Base-by-base conservation (phyloP, 2,888 invertebrate genomes). In the Atethmia centrago region DNA sequence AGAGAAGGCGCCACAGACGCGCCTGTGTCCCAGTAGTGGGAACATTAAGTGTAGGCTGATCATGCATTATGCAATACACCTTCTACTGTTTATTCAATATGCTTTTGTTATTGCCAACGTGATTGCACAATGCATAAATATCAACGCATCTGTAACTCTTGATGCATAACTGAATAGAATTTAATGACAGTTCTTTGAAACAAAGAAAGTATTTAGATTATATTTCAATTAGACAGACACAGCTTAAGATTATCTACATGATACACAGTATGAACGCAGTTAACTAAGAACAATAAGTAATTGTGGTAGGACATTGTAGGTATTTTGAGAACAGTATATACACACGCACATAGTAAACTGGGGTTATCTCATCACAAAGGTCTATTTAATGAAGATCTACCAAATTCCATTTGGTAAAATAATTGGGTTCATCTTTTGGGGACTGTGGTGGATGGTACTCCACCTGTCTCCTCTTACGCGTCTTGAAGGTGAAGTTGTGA, bases 161-260 rank as follows among this genome's bases (percentile, higher is more conserved):
- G 71, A 72, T 77, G 86, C 86, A 70, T 56, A 72, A 72, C 84
- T 84, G 83, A 84, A 77, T 75, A 73, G 66, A 69, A 74, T 83
- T 74, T 84, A 84, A 84, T 75, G 80, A 16, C 53, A 19, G 65
- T 65, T 55, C 61, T 67, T 47, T 65, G 45, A 65, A 75, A 82
- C 79, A 82, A 86, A 77, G 77, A 86, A 84, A 79, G 55, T 68
- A 77, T 74, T 73, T 68, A 77, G 61, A 67, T 79, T 79, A 75
- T 65, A 75, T 76, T 58, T 79, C 71, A 42, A 72, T 77, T 71
- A 71, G 9, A 61, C n/a, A 21, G 16, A 55, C 31, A 25, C 25
- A 36, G 12, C 45, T 21, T 61, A 28, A n/a, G 4, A 31, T 25
- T 49, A 63, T 59, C 49, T 59, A 14, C 59, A 49, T 62, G 53